A percentile compares a stretch with the other conserved stretches of the same genome.
Conservation (phyloP, 2,113 vertebrate genomes). For the Phainopepla nitens region DNA sequence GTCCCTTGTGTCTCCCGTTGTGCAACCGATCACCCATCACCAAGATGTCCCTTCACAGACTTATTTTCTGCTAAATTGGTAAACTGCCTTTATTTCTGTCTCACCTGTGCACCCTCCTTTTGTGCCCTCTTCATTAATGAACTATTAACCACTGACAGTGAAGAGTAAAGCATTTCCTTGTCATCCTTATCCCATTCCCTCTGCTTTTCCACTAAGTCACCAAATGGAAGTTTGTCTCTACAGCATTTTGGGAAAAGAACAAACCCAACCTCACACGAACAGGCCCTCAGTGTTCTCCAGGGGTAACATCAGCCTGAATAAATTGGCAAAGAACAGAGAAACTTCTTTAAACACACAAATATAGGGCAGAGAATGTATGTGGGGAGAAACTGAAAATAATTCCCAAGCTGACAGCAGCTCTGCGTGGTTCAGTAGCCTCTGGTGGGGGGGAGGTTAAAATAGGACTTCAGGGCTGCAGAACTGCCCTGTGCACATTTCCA, state of each 20-base stretch:
- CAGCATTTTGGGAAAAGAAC: not conserved
- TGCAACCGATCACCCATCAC: not conserved
- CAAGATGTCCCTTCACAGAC: not conserved
- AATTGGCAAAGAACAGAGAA: not conserved
- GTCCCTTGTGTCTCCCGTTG: not conserved
- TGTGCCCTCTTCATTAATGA: not conserved
- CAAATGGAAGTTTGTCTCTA: not conserved
- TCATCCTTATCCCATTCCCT: not conserved
- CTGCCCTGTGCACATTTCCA: not conserved
- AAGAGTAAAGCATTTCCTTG: not conserved
- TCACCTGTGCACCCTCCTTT: not conserved
- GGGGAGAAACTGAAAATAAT: not conserved
- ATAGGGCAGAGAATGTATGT: not conserved
- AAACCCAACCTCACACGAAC: not conserved
- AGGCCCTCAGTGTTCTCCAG: not conserved
- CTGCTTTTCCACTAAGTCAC: not conserved
- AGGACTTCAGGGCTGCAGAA: not conserved
- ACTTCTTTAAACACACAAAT: not conserved
- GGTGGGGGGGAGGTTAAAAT: not conserved
- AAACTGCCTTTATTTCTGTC: not conserved
- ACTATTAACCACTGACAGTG: not conserved
- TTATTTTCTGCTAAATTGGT: not conserved
- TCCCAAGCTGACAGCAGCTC: not conserved
- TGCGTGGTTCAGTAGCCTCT: not conserved
- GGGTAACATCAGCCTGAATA: not conserved